A percentile compares a stretch with the other conserved stretches of the same genome.
phyloP scores from a whole-genome alignment of 37 sponge, comb jelly and placozoan genomes.

The Axinella damicornis region DNA sequence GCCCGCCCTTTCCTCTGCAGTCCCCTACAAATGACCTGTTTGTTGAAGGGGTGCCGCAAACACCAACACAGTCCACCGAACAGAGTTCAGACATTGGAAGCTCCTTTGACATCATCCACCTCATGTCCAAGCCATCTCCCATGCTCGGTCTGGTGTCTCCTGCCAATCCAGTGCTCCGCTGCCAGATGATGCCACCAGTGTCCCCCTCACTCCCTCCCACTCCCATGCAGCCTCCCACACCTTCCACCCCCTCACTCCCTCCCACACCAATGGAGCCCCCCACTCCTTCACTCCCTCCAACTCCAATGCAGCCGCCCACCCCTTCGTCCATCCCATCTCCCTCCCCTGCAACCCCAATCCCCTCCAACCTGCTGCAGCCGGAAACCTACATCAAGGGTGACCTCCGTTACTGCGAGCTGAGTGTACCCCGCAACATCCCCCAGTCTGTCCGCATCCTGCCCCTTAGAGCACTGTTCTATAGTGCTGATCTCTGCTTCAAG shows the following conservation, averaged over 20 bases:
- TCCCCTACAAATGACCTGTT: neutral
- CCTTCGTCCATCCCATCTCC: neutral
- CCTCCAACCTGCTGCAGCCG: neutral
- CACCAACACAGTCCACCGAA: neutral
- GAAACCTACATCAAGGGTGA: neutral
- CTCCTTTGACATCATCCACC: constrained; percentile 9
- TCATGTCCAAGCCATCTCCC: neutral
- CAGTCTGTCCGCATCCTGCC: neutral
- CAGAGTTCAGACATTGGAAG: constrained; percentile 4
- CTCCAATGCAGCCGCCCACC: neutral
- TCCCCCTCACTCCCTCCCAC: neutral
- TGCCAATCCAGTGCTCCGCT: neutral
- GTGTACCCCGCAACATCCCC: neutral
- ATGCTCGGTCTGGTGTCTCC: neutral
- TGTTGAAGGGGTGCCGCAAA: neutral
- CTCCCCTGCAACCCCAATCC: neutral
- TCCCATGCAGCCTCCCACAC: neutral
- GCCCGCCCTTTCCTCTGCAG: neutral
- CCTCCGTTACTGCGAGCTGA: constrained; percentile 13
- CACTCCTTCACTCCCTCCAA: neutral
- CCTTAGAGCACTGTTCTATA: neutral
- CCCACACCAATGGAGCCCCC: neutral
- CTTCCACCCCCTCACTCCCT: neutral
- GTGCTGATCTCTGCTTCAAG: neutral
- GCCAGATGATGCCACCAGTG: neutral